These are phyloP conservation scores for Drosophila percnosoma DNA, from an alignment of 2,888 invertebrate species.

Conservation along the genomic window DNA sequence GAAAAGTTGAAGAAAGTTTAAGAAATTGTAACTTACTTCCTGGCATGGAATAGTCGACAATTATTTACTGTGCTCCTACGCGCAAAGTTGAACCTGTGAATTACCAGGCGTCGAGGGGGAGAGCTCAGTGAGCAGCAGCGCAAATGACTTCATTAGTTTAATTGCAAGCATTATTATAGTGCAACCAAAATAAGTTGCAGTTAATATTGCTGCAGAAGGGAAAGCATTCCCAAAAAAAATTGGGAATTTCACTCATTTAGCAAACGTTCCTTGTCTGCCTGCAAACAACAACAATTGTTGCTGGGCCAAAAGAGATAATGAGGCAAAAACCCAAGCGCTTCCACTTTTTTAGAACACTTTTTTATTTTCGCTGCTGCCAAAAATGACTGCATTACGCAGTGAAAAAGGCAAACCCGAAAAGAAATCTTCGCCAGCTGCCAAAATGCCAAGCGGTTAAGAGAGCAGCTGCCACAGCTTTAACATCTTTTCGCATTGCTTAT, in stretches of 20 bases:
- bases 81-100: constrained; percentile 6
- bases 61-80: constrained; percentile 11
- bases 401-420: constrained; percentile 15
- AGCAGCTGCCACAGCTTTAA: constrained; percentile 31
- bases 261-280: constrained; percentile 32
- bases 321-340: constrained; percentile 36
- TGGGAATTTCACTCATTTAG: constrained; percentile 57
- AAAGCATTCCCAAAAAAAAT: not conserved
- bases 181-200: constrained; percentile 49
- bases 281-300: constrained; percentile 57
- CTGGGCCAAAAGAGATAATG: constrained; percentile 54
- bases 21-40: constrained; percentile 24
- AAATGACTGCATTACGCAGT: constrained; percentile 69
- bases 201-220: constrained; percentile 8
- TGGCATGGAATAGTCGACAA: constrained; percentile 17
- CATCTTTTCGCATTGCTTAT: constrained; percentile 26
- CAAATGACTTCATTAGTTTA: constrained; percentile 80
- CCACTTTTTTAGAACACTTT: constrained; percentile 15
- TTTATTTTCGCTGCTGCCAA: constrained; percentile 49
- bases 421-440: constrained; percentile 70
- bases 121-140: constrained; percentile 23
- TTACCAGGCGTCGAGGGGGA: not conserved
- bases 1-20: constrained; percentile 39
- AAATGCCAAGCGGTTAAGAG: constrained; percentile 57
- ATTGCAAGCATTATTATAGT: constrained; percentile 73